phyloP scores from a whole-genome alignment of 2,113 vertebrate species.

The Melospiza melodia region DNA sequence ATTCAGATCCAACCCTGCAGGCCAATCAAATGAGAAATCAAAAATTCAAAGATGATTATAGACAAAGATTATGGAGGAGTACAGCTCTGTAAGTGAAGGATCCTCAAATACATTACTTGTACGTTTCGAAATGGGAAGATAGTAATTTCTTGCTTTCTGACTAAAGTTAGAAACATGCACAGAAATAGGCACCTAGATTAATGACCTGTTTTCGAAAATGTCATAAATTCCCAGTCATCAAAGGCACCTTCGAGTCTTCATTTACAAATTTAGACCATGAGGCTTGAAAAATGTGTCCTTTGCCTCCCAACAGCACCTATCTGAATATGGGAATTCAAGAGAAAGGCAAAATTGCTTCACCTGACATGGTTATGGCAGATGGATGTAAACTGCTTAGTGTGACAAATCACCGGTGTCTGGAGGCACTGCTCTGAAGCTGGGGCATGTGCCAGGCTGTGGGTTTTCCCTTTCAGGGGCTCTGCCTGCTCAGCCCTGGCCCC shows the following conservation, averaged over 20 bases:
- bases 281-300: background rate
- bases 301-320: background rate
- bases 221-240: background rate
- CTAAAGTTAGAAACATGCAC: conserved; percentile 33
- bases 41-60: background rate
- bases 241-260: conserved; percentile 33
- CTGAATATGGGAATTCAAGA: accelerated
- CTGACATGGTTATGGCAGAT: background rate
- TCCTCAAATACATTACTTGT: background rate
- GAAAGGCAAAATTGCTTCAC: background rate
- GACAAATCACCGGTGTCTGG: background rate
- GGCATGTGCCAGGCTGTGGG: background rate
- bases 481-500: background rate
- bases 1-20: background rate
- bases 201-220: conserved; percentile 40
- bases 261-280: background rate
- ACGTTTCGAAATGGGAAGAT: background rate
- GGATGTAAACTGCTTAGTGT: background rate
- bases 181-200: conserved; percentile 48
- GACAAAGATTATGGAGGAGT: background rate
- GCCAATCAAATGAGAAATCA: background rate
- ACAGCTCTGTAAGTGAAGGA: background rate
- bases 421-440: background rate
- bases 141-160: background rate
- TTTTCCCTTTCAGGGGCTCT: background rate